A percentile compares a stretch with the other conserved stretches of the same genome.
phyloP scores from a whole-genome alignment of 2,113 vertebrate genomes.

The Corynorhinus townsendii region DNA sequence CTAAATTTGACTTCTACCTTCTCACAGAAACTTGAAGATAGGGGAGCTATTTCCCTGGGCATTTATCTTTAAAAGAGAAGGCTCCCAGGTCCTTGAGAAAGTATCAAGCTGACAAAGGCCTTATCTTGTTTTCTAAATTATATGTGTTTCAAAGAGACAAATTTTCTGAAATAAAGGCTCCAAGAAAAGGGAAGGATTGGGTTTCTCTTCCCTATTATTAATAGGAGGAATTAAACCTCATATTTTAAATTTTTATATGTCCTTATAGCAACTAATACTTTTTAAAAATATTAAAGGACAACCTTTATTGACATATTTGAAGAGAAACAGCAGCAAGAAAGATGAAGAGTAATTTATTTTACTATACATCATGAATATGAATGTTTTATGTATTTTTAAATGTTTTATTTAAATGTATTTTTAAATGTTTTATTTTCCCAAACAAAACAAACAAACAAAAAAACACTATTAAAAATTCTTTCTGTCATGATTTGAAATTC shows the following conservation, averaged over 20 bases:
- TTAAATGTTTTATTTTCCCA: not conserved
- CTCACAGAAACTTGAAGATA: not conserved
- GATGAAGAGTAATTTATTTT: not conserved
- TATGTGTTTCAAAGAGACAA: not conserved
- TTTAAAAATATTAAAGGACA: not conserved
- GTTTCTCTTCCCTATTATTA: not conserved
- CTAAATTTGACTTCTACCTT: not conserved
- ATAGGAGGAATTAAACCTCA: not conserved
- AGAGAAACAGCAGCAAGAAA: not conserved
- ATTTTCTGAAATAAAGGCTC: not conserved
- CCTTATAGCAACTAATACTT: not conserved
- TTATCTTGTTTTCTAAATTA: not conserved
- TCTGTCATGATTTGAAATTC: not conserved
- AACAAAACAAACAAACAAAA: not conserved
- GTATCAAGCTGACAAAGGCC: not conserved
- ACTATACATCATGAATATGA: not conserved
- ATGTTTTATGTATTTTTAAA: not conserved
- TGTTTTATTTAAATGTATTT: too few species aligned
- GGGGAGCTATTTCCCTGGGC: not conserved
- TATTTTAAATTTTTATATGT: not conserved
- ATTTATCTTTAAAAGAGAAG: not conserved
- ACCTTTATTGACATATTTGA: not conserved
- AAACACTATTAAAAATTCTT: not conserved
- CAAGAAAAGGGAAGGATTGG: not conserved
- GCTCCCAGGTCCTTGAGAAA: not conserved